Base-by-base conservation (phyloP, 1,140 invertebrate genomes). In the Littorina saxatilis region DNA sequence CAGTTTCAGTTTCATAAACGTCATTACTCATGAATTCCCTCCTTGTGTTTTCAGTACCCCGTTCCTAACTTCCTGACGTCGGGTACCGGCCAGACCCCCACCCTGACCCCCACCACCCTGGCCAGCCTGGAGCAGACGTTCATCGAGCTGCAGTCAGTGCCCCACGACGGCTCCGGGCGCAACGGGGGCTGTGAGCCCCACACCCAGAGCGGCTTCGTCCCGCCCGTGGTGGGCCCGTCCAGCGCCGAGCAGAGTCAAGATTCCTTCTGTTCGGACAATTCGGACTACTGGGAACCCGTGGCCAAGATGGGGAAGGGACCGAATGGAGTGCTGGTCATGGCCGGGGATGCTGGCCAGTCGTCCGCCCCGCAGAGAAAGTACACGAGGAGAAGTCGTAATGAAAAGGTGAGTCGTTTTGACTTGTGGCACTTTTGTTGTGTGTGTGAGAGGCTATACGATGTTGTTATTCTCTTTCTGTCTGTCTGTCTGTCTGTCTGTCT, bases 41-140 rank as follows among this genome's bases (percentile, higher is more conserved):
- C 70, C 81, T 58, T 79, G 81, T 76, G 73, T 50, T 83, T 87
- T 61, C 87, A 90, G 87, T 90, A 89, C 75, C 82, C 86, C 2
- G 80, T 90, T 27, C 89, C 90, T 52, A 83, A 86, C 52, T 86
- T 83, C 61, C 77, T 86, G 32, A 82, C 77, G 63, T 83, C 83
- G 40, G 96, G 96, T 66, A 98, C 97, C 3, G 86, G 85, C 27
- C 98, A 97, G 73, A 98, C 97, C 84, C 95, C 97, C 79, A 97
- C 97, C 84, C 93, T 99, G 85, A 99, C 98, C 77, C 98, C 97
- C 80, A 98, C 97, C 32, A 98, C 97, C 80, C 93, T 98, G 87
- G 94, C 96, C 85, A 97, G 95, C 92, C 97, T 99, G 90, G 97
- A 98, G 91, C 96, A 98, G 92, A 93, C 94, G 0, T 94, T 94